Conservation (phyloP, 2,888 invertebrate genomes). For the Electrophaes corylata region DNA sequence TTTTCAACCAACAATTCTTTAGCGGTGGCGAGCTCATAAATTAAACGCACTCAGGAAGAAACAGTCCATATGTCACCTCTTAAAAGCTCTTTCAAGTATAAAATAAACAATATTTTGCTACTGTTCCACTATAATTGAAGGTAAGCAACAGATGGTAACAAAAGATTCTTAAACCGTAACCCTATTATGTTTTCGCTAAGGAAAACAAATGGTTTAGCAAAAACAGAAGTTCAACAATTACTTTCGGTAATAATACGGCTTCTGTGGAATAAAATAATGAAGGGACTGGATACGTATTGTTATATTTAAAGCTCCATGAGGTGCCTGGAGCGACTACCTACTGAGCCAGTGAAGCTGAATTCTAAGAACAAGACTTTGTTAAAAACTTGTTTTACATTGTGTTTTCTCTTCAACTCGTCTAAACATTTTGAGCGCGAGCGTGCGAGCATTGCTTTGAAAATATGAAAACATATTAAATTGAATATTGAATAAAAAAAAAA, state of each 20-base stretch:
- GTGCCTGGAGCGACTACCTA: constrained; percentile 62
- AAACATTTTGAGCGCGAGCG: no score
- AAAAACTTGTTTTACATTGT: not conserved
- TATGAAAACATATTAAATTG: no score
- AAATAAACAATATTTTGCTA: constrained; percentile 83
- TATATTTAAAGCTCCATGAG: constrained; percentile 61
- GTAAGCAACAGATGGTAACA: constrained; percentile 71
- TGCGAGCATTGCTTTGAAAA: no score
- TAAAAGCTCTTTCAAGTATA: constrained; percentile 69
- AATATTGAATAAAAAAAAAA: no score
- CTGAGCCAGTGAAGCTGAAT: constrained; percentile 52
- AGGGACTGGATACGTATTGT: constrained; percentile 65
- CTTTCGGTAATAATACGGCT: constrained; percentile 63
- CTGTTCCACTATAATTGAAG: constrained; percentile 66
- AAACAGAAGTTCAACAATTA: constrained; percentile 66
- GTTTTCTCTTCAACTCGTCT: not conserved
- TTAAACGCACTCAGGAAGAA: constrained; percentile 64
- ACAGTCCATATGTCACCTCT: constrained; percentile 75
- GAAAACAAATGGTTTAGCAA: constrained; percentile 72
- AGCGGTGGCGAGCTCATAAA: constrained; percentile 69
- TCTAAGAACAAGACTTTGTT: constrained; percentile 33
- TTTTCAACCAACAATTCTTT: constrained; percentile 53
- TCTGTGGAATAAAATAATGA: constrained; percentile 70
- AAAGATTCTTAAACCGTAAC: constrained; percentile 65
- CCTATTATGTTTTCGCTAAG: constrained; percentile 69